Evolutionary conservation across 1,140 invertebrate genomes (phyloP), one percentile per base, ranked within the genome.

Genomic region (Papilio polyxenes): DNA sequence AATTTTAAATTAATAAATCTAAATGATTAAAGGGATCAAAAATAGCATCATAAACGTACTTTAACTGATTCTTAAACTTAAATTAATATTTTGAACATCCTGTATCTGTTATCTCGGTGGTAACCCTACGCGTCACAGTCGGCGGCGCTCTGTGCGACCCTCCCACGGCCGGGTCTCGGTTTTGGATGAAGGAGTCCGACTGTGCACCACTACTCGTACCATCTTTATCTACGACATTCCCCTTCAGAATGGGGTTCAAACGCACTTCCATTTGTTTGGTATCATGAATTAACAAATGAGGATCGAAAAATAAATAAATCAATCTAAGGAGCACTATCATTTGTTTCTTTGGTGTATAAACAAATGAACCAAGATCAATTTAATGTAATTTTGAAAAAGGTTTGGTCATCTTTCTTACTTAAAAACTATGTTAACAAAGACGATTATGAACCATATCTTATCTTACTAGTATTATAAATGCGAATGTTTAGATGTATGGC

Each of bases 71-170:
- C 23, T 31, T 31, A 31, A 31, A 31, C 23, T 31, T 31, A 31
- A 31, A 31, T 31, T 31, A 31, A 65, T 2, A 80, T 65, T 65
- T 3, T 11, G 77, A 69, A 80, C 88, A 87, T 3, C 81, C 87
- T 88, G 85, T 88, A 85, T 13, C 11, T 13, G 77, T 56, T 84
- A 82, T 82, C 79, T 82, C 53, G 40, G n/a, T n/a, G 48, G 83
- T 82, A 82, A 84, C 81, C 83, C 83, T 82, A 82, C 81, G 81
- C 81, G 83, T 84, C 82, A 84, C 83, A 84, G 31, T 84, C 79
- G 49, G 75, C 65, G 65, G 81, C 81, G 23, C 81, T 37, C 59
- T 75, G 83, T 84, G 83, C 81, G 81, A 84, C 62, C 62, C 23
- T 84, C 83, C 82, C 83, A 84, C 83, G 83, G 74, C 51, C 59